Base-by-base conservation (phyloP, 2,113 vertebrate genomes). In the Microcebus ravelobensis region DNA sequence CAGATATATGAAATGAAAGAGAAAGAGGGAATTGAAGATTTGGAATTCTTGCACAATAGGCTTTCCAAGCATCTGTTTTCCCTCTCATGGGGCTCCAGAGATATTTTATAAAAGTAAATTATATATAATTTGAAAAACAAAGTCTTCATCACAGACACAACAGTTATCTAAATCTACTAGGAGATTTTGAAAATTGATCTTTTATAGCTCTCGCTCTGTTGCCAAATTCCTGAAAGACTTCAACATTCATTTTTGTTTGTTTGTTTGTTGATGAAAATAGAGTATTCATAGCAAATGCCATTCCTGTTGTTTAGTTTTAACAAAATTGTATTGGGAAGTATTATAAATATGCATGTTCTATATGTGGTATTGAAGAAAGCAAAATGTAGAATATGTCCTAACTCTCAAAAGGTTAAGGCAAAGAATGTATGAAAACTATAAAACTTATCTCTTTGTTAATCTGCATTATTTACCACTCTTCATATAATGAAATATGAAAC, bases 51-150 rank as follows among this genome's bases (percentile, higher is more conserved):
- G 61, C 79, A 74, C 7, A 94, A 80, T 73, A 87, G 82, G 59
- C 27, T 97, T 97, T 80, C 42, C 29, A 93, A 92, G n/a, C 15
- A 92, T 90, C 83, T 93, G 31, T 86, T 73, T 92, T 93, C 42
- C 68, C 63, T 79, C 55, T 84, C 71, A 74, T 18, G 34, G 67
- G 85, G 21, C 34, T 84, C 29, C 42, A 95, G 90, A 97, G 65
- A 87, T 76, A 87, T 74, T 94, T 92, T 90, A 95, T 39, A 73
- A 71, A 96, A 94, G 83, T 86, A 95, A 82, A 88, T 81, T 83
- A 63, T 59, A 77, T 6, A 34, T 85, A 95, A 94, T 81, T 94
- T 92, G 70, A 79, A 94, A 95, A 96, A 93, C 79, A 86, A 84
- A 52, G 42, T 45, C 50, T 92, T 91, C 83, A 91, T 50, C 70